Conservation (phyloP, 2,888 invertebrate genomes). For the Scrobipalpa costella region DNA sequence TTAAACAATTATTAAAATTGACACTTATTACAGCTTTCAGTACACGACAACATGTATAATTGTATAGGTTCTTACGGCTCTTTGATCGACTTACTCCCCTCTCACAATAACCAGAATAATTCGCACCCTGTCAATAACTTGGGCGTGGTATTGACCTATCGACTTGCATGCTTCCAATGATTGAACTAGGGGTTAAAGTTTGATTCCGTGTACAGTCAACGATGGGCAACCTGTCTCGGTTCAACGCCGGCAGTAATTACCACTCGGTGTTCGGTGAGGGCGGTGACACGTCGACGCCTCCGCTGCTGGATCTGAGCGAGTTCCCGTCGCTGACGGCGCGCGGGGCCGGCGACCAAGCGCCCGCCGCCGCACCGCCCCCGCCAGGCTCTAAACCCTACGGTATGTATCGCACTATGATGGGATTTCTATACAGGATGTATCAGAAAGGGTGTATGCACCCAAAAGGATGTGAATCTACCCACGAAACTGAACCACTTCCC, state of each 20-base stretch:
- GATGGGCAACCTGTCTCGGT: constrained; percentile 83
- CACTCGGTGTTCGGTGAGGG: constrained; percentile 91
- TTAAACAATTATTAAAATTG: no score
- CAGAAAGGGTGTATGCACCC: no score
- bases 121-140: not conserved
- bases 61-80: not conserved
- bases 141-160: not conserved
- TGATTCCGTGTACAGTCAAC: constrained; percentile 70
- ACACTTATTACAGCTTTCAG: no score
- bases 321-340: constrained; percentile 95
- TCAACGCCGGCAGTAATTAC: constrained; percentile 85
- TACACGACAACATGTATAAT: no score
- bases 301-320: constrained; percentile 94
- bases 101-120: not conserved
- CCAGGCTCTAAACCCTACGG: constrained; percentile 96
- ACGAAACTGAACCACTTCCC: no score
- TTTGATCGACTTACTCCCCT: not conserved
- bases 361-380: constrained; percentile 92
- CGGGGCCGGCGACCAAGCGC: constrained; percentile 88
- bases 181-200: not conserved
- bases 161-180: not conserved
- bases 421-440: no score
- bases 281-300: constrained; percentile 89
- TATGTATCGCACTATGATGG: constrained; percentile 63
- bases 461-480: no score